Evolutionary conservation across 2,797 vertebrate species (phyloP).

Genomic region (Thaleichthys pacificus): DNA sequence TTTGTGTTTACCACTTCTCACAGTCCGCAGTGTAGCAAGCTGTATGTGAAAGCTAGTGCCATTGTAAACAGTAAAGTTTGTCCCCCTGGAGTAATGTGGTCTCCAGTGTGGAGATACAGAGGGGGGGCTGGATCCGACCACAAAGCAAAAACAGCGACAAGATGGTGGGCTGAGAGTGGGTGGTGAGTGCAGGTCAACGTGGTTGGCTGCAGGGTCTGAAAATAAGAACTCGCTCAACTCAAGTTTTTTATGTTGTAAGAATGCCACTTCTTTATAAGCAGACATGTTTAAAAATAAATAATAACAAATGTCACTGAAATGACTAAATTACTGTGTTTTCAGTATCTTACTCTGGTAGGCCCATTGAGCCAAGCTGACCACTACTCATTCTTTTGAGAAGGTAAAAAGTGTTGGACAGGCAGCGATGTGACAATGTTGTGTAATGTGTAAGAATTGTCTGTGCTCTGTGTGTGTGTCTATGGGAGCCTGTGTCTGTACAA

Average conservation of each 20-base stretch:
- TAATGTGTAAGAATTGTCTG: no score
- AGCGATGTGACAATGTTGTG: no score
- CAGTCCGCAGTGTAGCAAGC: slow-evolving; percentile 39
- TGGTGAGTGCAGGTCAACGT: slow-evolving; percentile 73
- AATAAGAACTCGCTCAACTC: slow-evolving; percentile 66
- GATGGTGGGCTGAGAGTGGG: slow-evolving; percentile 47
- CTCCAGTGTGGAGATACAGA: slow-evolving; percentile 55
- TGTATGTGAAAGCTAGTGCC: slow-evolving; percentile 50
- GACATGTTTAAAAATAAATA: background rate
- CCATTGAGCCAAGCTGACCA: no score
- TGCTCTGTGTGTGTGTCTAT: no score
- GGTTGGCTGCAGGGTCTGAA: slow-evolving; percentile 54
- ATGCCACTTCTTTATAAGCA: slow-evolving; percentile 27
- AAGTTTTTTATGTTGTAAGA: slow-evolving; percentile 26
- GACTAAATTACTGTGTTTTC: no score
- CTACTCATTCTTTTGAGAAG: no score
- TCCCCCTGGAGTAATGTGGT: slow-evolving; percentile 42
- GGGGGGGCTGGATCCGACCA: slow-evolving; percentile 58
- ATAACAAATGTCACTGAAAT: no score
- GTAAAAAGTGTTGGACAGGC: no score
- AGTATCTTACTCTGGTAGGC: no score
- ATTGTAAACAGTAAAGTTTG: slow-evolving; percentile 70
- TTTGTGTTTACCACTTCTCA: slow-evolving; percentile 58
- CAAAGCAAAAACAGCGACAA: slow-evolving; percentile 67
- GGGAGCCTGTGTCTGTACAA: no score